Base-by-base conservation (phyloP, 2,888 invertebrate genomes). In the Spisula solida region DNA sequence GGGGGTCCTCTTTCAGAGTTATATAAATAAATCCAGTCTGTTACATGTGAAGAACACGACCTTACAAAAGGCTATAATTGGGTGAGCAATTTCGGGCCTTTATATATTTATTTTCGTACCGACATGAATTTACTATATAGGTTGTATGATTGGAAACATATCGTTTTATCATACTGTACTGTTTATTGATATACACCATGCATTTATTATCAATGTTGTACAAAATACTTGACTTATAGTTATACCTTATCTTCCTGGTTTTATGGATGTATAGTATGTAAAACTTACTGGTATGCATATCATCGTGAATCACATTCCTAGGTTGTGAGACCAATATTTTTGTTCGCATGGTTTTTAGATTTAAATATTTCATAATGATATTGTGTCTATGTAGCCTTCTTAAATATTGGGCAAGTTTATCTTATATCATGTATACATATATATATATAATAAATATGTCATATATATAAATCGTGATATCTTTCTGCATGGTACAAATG, bases 241-340 rank as follows among this genome's bases (percentile, higher is more conserved):
- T n/a, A n/a, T n/a, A 31, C 75, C 25, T 75, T 12, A 20, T 1
- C 29, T 78, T 34, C 34, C 47, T 34, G 34, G 78, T n/a, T 14
- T 0, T 78, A 31, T 12, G 78, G 78, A 41, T 34, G 78, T 78
- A 78, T 6, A 41, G 41, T 5, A 70, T 70, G 31, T 51, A 10
- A n/a, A 16, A 51, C 51, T 51, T 51, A 41, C 41, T 41, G 41
- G 2, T 41, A 25, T 82, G 55, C 82, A 82, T 82, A 82, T 82
- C 82, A 82, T 66, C 29, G 25, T 70, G 20, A n/a, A 82, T 48
- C 41, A 82, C 82, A 82, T 82, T 82, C 82, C 82, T 34, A 6
- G 82, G 82, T 82, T 66, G 82, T 82, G 82, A 70, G 66, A 70
- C 82, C 70, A 82, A 18, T 80, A 25, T n/a, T 66, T 66, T 66